Percentiles rank a stretch among this genome's conserved stretches.
Evolutionary conservation across 2,888 invertebrate species (phyloP).

Genomic region (Sinohyriopsis cumingii): DNA sequence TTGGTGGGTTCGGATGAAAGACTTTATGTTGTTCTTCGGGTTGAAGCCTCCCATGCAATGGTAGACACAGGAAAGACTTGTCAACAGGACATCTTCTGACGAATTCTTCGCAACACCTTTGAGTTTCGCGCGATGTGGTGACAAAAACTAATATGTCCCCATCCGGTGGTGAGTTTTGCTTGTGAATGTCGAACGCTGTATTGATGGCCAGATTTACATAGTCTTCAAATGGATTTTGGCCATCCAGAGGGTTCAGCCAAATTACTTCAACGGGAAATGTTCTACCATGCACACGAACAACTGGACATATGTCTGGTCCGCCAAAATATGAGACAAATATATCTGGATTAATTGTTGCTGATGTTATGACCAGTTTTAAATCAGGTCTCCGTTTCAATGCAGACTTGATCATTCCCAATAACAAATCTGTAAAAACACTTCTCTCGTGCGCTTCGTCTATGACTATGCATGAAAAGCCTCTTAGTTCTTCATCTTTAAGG

Average conservation of each 20-base stretch:
- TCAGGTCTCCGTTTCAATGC: constrained; percentile 55
- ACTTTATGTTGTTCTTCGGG: constrained; percentile 66
- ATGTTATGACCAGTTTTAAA: constrained; percentile 68
- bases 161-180: constrained; percentile 24
- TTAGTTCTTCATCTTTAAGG: constrained; percentile 54
- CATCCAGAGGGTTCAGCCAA: constrained; percentile 38
- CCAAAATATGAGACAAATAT: constrained; percentile 66
- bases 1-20: constrained; percentile 51
- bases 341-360: constrained; percentile 70
- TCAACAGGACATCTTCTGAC: constrained; percentile 6
- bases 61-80: constrained; percentile 47
- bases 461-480: constrained; percentile 58
- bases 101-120: constrained; percentile 55
- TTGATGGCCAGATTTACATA: constrained; percentile 55
- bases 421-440: constrained; percentile 69
- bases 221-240: constrained; percentile 26
- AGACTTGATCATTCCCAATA: constrained; percentile 68
- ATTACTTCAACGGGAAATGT: constrained; percentile 68
- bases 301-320: constrained; percentile 39
- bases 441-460: constrained; percentile 72
- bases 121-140: constrained; percentile 64
- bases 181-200: constrained; percentile 61
- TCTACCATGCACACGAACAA: constrained; percentile 65
- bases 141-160: constrained; percentile 73
- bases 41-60: constrained; percentile 64